Evolutionary conservation across 1,140 invertebrate species (phyloP).

Genomic region (Sitobion miscanthi): DNA sequence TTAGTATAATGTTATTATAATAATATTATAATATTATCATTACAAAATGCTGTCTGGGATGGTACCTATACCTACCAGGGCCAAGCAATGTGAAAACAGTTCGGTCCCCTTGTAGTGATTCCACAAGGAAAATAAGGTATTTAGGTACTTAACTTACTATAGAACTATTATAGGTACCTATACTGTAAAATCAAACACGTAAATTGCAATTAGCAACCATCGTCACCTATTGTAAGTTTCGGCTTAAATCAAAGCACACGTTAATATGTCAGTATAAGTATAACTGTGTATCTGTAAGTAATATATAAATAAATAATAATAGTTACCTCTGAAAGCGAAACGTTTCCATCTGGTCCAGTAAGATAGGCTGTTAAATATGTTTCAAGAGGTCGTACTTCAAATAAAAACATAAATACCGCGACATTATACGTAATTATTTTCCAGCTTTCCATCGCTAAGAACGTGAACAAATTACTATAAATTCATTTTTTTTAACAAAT

Average conservation of each 20-base stretch:
- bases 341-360: constrained; percentile 15
- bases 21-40: too few relatives aligned
- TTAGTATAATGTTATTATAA: too few relatives aligned
- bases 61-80: too few relatives aligned
- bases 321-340: not conserved
- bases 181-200: not conserved
- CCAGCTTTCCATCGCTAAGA: not conserved
- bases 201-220: not conserved
- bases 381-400: not conserved
- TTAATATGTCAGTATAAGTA: not conserved
- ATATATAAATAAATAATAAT: not conserved
- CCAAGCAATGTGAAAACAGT: too few relatives aligned
- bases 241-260: not conserved
- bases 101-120: too few relatives aligned
- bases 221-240: not conserved
- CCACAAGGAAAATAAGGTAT: too few relatives aligned
- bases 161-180: too few relatives aligned
- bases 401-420: not conserved
- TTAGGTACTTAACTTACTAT: too few relatives aligned
- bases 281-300: not conserved
- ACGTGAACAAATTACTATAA: not conserved
- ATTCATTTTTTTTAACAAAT: not conserved
- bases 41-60: too few relatives aligned
- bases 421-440: constrained; percentile 7
- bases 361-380: not conserved